Percentiles rank a stretch among this genome's conserved stretches.
phyloP scores from a whole-genome alignment of 1,140 invertebrate genomes.

The Maconellicoccus hirsutus region DNA sequence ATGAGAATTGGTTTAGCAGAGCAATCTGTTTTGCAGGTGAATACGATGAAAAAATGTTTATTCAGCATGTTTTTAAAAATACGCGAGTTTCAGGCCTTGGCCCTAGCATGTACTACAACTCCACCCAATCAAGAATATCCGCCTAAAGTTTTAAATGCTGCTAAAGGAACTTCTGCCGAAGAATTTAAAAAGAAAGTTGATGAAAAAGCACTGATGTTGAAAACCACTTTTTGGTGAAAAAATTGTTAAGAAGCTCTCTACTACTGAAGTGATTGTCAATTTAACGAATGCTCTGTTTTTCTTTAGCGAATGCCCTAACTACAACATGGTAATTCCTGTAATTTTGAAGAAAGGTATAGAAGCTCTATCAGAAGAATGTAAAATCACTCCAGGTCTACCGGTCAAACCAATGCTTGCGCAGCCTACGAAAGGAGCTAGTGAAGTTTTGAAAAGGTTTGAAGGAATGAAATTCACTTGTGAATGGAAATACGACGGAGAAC shows the following conservation, averaged over 20 bases:
- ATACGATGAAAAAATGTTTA: conserved; percentile 11
- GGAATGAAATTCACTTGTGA: conserved; percentile 91
- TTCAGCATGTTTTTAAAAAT: conserved; percentile 21
- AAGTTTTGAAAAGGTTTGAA: conserved; percentile 86
- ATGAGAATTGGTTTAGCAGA: conserved; percentile 93
- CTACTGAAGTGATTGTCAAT: not conserved
- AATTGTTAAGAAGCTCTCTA: not conserved
- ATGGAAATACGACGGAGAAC: conserved; percentile 98
- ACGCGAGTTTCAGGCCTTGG: conserved; percentile 51
- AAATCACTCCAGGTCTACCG: conserved; percentile 84
- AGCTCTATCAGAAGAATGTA: conserved; percentile 67
- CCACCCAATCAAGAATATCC: conserved; percentile 56
- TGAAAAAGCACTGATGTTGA: conserved; percentile 63
- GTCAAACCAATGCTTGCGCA: conserved; percentile 98
- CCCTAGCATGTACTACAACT: conserved; percentile 64
- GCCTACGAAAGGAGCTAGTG: conserved; percentile 84
- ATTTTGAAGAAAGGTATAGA: conserved; percentile 69
- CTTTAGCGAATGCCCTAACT: conserved; percentile 89
- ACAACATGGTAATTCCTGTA: conserved; percentile 72
- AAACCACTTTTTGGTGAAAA: conserved; percentile 79
- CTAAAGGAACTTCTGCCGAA: conserved; percentile 49
- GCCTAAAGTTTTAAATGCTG: conserved; percentile 48
- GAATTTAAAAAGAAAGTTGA: conserved; percentile 70
- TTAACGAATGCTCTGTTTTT: conserved; percentile 5
- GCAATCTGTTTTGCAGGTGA: conserved; percentile 76